Conservation (phyloP, 2,113 vertebrate species). For the Parus major region DNA sequence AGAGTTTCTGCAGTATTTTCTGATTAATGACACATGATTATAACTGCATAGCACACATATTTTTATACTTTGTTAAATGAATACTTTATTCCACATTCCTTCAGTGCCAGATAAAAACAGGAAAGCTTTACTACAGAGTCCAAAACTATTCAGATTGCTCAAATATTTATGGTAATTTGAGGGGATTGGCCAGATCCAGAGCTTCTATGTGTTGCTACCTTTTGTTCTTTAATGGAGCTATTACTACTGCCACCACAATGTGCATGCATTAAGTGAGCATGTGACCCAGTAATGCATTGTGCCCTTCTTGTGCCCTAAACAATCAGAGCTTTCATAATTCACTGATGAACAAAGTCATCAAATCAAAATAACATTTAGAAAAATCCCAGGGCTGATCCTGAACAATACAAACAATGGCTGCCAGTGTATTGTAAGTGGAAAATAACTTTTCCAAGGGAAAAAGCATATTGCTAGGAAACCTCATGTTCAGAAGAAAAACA, state of each 20-base stretch:
- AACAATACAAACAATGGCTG: conserved; percentile 58
- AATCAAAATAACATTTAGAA: conserved; percentile 67
- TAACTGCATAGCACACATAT: conserved; percentile 81
- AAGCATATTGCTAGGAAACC: not conserved
- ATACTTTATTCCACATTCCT: conserved; percentile 79
- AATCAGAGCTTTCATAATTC: conserved; percentile 68
- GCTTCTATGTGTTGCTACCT: conserved; percentile 65
- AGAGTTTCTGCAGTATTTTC: conserved; percentile 82
- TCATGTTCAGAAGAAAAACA: not conserved
- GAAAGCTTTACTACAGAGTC: conserved; percentile 70
- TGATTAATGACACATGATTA: conserved; percentile 84
- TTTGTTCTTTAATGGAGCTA: conserved; percentile 73
- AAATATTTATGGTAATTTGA: conserved; percentile 78
- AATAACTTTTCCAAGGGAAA: conserved; percentile 26
- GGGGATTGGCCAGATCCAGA: conserved; percentile 66
- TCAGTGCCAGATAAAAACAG: conserved; percentile 72
- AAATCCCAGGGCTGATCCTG: conserved; percentile 42
- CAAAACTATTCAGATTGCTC: conserved; percentile 71
- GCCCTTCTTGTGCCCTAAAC: conserved; percentile 52
- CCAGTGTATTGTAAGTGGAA: not conserved
- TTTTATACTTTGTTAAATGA: conserved; percentile 78
- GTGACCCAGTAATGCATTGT: not conserved
- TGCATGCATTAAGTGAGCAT: conserved; percentile 25
- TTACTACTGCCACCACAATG: conserved; percentile 59
- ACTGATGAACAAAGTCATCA: conserved; percentile 58